These are phyloP conservation scores for Scaptodrosophila latifasciaeformis DNA, from an alignment of 2,888 invertebrate species.

Conservation along the genomic window DNA sequence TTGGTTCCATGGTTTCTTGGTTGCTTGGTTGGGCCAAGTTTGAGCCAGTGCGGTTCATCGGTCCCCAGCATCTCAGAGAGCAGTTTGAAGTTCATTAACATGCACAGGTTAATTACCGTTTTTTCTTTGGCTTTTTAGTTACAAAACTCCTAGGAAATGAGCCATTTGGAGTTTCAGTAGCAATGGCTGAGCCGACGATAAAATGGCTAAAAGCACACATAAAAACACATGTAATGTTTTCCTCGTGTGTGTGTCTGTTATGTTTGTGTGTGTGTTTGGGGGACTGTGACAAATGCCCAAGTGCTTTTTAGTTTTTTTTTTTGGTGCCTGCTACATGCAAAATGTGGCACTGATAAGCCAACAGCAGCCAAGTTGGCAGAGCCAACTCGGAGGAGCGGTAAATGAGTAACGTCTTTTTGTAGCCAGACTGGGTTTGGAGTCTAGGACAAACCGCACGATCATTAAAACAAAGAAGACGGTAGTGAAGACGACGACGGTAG, in stretches of 20 bases:
- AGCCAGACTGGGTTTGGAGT: no score
- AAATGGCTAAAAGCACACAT: conserved; percentile 67
- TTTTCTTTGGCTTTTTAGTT: conserved; percentile 42
- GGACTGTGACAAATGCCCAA: conserved; percentile 62
- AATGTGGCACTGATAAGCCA: conserved; percentile 69
- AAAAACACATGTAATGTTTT: conserved; percentile 67
- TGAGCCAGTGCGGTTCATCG: conserved; percentile 16
- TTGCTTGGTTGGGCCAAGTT: no score
- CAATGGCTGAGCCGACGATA: conserved; percentile 49
- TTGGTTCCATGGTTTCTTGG: no score
- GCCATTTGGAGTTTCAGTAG: conserved; percentile 65
- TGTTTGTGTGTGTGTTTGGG: conserved; percentile 20
- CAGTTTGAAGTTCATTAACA: conserved; percentile 70
- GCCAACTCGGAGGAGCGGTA: conserved; percentile 33
- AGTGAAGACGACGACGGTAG: conserved; percentile 28
- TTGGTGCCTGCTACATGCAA: conserved; percentile 57
- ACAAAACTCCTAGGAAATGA: conserved; percentile 63
- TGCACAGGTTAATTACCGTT: conserved; percentile 74
- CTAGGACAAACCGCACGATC: conserved; percentile 54
- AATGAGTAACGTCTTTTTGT: conserved; percentile 43
- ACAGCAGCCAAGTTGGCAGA: conserved; percentile 53
- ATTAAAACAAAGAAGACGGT: conserved; percentile 72
- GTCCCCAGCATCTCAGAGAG: conserved; percentile 8
- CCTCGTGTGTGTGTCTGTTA: conserved; percentile 13
- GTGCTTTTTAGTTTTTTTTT: conserved; percentile 14